phyloP scores from a whole-genome alignment of 2,797 vertebrate genomes.

The Halcyon leucocephala region DNA sequence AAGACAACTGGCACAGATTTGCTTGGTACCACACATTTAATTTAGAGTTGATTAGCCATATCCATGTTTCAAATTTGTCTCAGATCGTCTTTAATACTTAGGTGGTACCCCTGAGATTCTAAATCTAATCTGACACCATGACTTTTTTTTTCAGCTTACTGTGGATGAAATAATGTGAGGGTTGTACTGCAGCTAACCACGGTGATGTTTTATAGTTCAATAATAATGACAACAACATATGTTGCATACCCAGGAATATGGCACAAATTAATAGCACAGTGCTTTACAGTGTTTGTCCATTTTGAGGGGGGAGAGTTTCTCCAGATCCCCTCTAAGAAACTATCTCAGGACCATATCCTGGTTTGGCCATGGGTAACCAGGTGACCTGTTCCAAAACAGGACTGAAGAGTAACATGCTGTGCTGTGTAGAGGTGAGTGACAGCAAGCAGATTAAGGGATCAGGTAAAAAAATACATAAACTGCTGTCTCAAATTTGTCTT shows the following conservation, averaged over 20 bases:
- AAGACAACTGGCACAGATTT: not conserved
- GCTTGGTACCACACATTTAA: not conserved
- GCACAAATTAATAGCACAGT: not conserved
- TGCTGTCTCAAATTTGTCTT: not conserved
- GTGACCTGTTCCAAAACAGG: not conserved
- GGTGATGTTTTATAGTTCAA: not conserved
- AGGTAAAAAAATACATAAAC: not conserved
- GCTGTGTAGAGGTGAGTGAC: not conserved
- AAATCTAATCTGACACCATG: not conserved
- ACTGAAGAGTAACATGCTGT: not conserved
- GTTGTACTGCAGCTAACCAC: not conserved
- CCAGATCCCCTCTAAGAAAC: not conserved
- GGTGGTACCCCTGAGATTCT: not conserved
- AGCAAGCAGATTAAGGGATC: not conserved
- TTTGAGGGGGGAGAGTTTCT: not conserved
- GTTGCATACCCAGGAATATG: not conserved
- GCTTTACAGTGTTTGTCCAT: not conserved
- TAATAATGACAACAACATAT: not conserved
- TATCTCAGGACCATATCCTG: not conserved
- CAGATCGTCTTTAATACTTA: not conserved
- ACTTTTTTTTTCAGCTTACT: not conserved
- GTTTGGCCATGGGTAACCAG: not conserved
- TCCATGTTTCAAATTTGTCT: accelerated
- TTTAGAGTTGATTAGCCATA: not conserved
- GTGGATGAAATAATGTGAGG: not conserved